Evolutionary conservation across 2,888 invertebrate genomes (phyloP).

Genomic region (Diarsia mendica): DNA sequence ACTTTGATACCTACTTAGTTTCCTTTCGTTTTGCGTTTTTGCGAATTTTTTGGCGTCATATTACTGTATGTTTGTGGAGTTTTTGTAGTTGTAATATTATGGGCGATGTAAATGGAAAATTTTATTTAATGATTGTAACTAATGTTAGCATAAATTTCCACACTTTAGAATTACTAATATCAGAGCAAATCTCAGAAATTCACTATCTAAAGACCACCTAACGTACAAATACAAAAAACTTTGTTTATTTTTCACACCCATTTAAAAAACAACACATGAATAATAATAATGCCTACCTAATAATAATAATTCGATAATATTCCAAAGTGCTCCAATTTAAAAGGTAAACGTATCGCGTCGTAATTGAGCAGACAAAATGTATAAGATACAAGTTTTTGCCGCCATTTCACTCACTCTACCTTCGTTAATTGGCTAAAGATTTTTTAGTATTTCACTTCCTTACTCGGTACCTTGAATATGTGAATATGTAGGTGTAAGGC

Average conservation of each 20-base stretch:
- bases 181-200: background rate
- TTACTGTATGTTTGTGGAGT: constrained; percentile 50
- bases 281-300: background rate
- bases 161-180: background rate
- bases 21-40: constrained; percentile 64
- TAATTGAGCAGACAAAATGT: constrained; percentile 42
- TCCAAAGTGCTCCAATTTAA: constrained; percentile 51
- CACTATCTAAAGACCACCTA: background rate
- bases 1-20: constrained; percentile 59
- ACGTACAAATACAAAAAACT: background rate
- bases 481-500: constrained; percentile 4
- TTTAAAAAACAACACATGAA: background rate
- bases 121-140: constrained; percentile 1
- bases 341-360: constrained; percentile 48
- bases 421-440: constrained; percentile 56
- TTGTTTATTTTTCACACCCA: background rate
- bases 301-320: constrained; percentile 18
- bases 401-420: constrained; percentile 41
- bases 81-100: constrained; percentile 41
- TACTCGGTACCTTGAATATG: constrained; percentile 15
- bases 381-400: constrained; percentile 58
- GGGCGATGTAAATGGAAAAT: constrained; percentile 12
- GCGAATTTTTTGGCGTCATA: constrained; percentile 61
- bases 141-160: background rate
- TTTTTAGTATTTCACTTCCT: constrained; percentile 53